phyloP scores from a whole-genome alignment of 2,888 invertebrate genomes.

The Agonopterix subpropinquella region DNA sequence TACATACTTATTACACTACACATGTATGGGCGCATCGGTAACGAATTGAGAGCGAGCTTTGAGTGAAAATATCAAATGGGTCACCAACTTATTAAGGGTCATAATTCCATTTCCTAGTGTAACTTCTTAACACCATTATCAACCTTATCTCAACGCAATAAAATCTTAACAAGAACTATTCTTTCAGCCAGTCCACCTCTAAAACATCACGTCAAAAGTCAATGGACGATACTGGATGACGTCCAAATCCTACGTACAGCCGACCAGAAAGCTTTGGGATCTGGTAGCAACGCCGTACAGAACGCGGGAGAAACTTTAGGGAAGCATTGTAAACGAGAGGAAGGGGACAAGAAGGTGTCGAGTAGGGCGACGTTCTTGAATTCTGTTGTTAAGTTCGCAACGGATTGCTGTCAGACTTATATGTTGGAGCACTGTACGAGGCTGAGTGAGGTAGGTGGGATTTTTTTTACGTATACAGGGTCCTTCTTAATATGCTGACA shows the following conservation, averaged over 20 bases:
- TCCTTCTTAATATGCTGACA: too few species aligned
- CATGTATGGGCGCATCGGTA: too few species aligned
- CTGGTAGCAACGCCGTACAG: slow-evolving; percentile 9
- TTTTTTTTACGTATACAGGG: background rate
- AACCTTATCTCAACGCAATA: too few species aligned
- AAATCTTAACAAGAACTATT: background rate
- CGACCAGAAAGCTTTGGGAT: slow-evolving; percentile 19
- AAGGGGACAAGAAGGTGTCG: slow-evolving; percentile 38
- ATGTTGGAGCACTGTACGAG: slow-evolving; percentile 67
- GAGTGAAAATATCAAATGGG: too few species aligned
- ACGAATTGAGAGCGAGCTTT: too few species aligned
- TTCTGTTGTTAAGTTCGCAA: slow-evolving; percentile 58
- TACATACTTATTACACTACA: too few species aligned
- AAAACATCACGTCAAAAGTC: slow-evolving; percentile 51
- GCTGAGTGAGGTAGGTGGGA: slow-evolving; percentile 62
- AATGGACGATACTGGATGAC: slow-evolving; percentile 53
- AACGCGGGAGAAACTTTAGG: slow-evolving; percentile 9
- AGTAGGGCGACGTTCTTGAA: slow-evolving; percentile 49
- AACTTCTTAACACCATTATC: too few species aligned
- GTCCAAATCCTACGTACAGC: slow-evolving; percentile 24
- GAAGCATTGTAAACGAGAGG: slow-evolving; percentile 15
- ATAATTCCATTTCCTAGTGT: too few species aligned
- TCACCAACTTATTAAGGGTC: too few species aligned
- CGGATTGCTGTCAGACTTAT: slow-evolving; percentile 63
- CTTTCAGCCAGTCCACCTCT: slow-evolving; percentile 40